Evolutionary conservation across 1,140 invertebrate genomes (phyloP), one percentile per base, ranked within the genome.

Genomic region (Globodera ellingtonae): DNA sequence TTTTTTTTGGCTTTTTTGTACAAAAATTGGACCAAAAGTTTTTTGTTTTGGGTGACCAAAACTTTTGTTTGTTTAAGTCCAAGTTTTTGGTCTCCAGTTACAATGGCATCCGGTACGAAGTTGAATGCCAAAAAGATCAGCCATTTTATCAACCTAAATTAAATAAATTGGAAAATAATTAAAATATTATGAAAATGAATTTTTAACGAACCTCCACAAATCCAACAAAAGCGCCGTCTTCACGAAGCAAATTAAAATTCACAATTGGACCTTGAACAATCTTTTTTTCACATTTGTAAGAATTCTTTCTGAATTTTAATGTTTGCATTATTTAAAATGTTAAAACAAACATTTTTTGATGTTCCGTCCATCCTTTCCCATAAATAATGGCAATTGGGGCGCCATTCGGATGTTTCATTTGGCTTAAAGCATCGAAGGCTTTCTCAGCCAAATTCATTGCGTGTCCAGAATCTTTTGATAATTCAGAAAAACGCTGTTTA

Each of bases 21-120:
- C 24, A 24, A 24, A 24, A 24, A 24, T 24, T 24, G 24, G 24
- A 24, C 24, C 24, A 24, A 24, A 24, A 24, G 24, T 0, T 24
- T 24, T 24, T 24, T 24, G 24, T 24, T 24, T 24, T 24, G 24
- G 24, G 24, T 24, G 1, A 35, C 35, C 35, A 35, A 35, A 35
- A 35, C 35, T 35, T 24, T 24, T 35, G 35, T 0, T 35, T 24
- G 24, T 24, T 24, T 24, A 1, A 24, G 35, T 35, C 35, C 35
- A 35, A 35, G 35, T 35, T 35, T 35, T 35, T 35, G 35, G 35
- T 35, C 35, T 35, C 35, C 3, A 35, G 56, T 13, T 62, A 62
- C 97, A 98, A 89, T 97, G 96, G 89, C 96, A 98, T 0, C 96
- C 96, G 4, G 94, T 96, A 84, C 96, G 92, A 21, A 98, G 87